Conservation (phyloP, 2,888 invertebrate species). For the Hemaris fuciformis region DNA sequence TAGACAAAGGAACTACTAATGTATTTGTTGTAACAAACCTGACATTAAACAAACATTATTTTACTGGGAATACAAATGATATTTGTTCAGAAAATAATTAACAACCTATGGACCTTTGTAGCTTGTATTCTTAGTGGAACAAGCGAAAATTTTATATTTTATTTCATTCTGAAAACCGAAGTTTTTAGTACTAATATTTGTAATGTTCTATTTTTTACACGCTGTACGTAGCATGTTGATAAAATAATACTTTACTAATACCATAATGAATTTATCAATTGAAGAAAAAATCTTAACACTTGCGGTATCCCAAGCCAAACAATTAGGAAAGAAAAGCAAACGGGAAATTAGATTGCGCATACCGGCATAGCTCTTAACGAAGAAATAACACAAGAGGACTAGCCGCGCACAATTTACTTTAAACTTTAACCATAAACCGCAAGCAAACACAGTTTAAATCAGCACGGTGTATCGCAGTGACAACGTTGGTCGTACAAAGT, state of each 20-base stretch:
- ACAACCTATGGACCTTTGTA: neutral
- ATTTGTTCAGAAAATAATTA: neutral
- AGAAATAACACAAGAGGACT: constrained; percentile 25
- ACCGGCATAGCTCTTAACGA: constrained; percentile 8
- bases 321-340: neutral
- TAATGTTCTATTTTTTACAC: too few species aligned
- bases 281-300: too few species aligned
- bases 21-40: neutral
- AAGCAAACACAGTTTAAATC: constrained; percentile 44
- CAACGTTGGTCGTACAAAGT: constrained; percentile 22
- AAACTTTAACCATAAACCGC: constrained; percentile 46
- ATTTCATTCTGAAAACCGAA: too few species aligned
- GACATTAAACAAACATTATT: neutral
- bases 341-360: neutral
- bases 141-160: too few species aligned
- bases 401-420: constrained; percentile 38
- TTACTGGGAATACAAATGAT: neutral
- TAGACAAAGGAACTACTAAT: too few species aligned
- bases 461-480: constrained; percentile 23
- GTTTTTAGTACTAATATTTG: too few species aligned
- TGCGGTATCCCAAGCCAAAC: neutral
- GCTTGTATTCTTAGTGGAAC: too few species aligned
- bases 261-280: too few species aligned
- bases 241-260: too few species aligned
- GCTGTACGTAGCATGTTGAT: too few species aligned